These are phyloP conservation scores for Axis porcinus DNA, from an alignment of 2,113 vertebrate species.

Conservation along the genomic window DNA sequence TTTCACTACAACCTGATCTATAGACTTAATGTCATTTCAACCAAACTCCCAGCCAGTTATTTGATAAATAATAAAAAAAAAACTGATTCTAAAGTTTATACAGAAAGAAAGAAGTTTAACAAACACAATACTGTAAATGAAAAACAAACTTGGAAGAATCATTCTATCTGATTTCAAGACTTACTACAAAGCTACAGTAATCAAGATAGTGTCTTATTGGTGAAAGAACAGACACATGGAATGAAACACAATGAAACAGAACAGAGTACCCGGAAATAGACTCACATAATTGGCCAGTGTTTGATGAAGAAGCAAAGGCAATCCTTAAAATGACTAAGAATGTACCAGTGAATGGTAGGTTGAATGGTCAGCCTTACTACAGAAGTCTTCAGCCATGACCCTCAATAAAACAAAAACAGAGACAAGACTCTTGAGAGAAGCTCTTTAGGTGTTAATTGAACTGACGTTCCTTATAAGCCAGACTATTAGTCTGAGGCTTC, in stretches of 20 bases:
- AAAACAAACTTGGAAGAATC: not conserved
- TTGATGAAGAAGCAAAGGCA: not conserved
- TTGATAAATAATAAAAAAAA: not conserved
- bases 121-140: not conserved
- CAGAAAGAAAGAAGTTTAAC: not conserved
- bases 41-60: not conserved
- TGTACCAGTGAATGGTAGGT: not conserved
- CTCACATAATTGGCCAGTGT: not conserved
- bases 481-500: rapidly evolving
- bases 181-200: not conserved
- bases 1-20: not conserved
- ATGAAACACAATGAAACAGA: not conserved
- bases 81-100: not conserved
- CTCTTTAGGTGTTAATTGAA: rapidly evolving
- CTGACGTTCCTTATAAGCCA: rapidly evolving
- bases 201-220: not conserved
- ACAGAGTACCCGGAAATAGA: not conserved
- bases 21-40: not conserved
- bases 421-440: not conserved
- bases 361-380: not conserved
- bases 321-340: not conserved
- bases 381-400: not conserved
- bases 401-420: not conserved
- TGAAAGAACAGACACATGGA: not conserved
- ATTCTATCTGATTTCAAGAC: not conserved